Evolutionary conservation across 2,113 vertebrate species (phyloP), one percentile per base, ranked within the genome.

Genomic region (Trogon surrucura): DNA sequence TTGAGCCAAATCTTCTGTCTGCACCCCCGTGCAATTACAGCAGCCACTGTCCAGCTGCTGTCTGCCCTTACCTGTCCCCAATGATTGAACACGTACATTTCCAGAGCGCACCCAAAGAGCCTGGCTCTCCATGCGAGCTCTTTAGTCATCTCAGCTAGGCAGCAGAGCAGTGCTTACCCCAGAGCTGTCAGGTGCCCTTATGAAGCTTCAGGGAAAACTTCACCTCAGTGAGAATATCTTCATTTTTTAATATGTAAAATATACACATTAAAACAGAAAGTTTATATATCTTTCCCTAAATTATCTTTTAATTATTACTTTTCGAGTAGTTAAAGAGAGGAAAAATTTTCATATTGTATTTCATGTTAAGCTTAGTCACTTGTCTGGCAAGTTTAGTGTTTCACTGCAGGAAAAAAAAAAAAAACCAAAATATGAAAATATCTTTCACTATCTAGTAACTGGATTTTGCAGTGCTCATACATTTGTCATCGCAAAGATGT

Each of bases 401-500:
- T 77, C 36, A 54, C 29, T 62, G 22, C 29, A 75, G 44, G 2
- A 27, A 73, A 84, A 47, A 30, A 73, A 84, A 47, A 22, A 5
- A 29, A 5, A 7, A 5, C 26, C 22, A 65, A 80, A 38, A 48
- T 20, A 13, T 2, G 10, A 79, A 84, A 78, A 17, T 56, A 70
- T 88, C 65, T 98, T 80, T 74, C 65, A 79, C 41, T 88, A 70
- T 79, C 75, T 88, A 74, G 60, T 54, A 93, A 89, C 73, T 72
- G 78, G 77, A 90, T 91, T 96, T 95, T 96, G 92, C 72, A 81
- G 50, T 13, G 9, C 57, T 93, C 30, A 78, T 80, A 82, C 18
- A 54, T 91, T 90, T 96, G 75, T 89, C 96, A 94, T 26, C 72
- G 70, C 73, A 95, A 97, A 82, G 62, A 62, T 12, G 60, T 58